Evolutionary conservation across 2,888 invertebrate genomes (phyloP).

Genomic region (Hetaerina titia): DNA sequence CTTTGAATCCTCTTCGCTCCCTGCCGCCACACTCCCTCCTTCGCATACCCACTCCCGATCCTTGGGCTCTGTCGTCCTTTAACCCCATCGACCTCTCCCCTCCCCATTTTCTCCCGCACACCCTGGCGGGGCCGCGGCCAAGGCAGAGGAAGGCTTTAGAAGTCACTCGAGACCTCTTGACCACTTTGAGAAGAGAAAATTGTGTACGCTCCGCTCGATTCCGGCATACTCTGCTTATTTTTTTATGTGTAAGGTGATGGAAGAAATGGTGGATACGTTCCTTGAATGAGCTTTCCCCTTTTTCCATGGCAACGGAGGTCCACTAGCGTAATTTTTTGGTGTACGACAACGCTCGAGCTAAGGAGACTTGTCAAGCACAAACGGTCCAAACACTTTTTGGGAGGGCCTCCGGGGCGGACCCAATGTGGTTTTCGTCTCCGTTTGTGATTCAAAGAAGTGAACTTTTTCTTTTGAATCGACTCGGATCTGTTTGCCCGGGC

Average conservation of each 20-base stretch:
- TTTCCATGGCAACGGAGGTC: no score
- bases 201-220: neutral
- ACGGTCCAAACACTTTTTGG: neutral
- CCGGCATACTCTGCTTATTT: neutral
- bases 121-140: neutral
- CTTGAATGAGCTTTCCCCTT: no score
- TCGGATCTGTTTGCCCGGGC: neutral
- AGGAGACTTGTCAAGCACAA: neutral
- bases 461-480: neutral
- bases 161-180: slow-evolving; percentile 1
- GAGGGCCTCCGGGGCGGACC: neutral
- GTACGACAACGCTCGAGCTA: no score
- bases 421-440: neutral
- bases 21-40: neutral
- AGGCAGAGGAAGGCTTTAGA: neutral
- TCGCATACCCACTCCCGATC: neutral
- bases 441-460: neutral
- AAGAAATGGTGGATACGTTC: no score
- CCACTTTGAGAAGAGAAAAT: neutral
- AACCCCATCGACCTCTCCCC: neutral
- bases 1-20: slow-evolving; percentile 3
- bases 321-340: no score
- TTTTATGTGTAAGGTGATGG: neutral
- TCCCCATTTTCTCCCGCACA: neutral
- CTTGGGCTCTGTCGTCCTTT: neutral